A percentile compares a stretch with the other conserved stretches of the same genome.
These are phyloP conservation scores for Uloborus plumipes DNA, from an alignment of 2,888 invertebrate species.

Conservation along the genomic window DNA sequence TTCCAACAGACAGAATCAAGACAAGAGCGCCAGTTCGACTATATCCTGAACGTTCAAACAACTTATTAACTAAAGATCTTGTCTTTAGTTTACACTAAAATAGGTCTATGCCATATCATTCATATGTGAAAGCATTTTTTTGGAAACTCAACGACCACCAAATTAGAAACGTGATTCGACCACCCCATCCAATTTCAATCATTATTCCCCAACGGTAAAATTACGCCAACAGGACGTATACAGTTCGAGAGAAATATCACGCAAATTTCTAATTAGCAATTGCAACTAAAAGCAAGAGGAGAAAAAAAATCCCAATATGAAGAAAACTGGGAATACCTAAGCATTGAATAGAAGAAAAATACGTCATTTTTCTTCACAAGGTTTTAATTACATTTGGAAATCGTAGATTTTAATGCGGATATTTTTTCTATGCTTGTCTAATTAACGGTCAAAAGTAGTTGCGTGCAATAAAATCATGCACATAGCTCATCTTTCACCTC, in stretches of 20 bases:
- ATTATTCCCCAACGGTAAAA: slow-evolving; percentile 1
- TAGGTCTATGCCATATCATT: too few species aligned
- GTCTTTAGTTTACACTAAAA: too few species aligned
- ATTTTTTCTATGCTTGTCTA: slow-evolving; percentile 19
- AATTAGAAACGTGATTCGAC: too few species aligned
- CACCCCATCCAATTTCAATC: not conserved
- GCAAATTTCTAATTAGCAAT: slow-evolving; percentile 44
- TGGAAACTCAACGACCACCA: too few species aligned
- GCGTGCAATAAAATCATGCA: slow-evolving; percentile 27
- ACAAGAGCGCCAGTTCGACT: too few species aligned
- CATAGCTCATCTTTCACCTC: slow-evolving; percentile 29
- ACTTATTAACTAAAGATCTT: too few species aligned
- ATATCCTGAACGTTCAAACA: too few species aligned
- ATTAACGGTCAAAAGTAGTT: slow-evolving; percentile 4
- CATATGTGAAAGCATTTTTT: too few species aligned
- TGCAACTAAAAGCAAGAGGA: slow-evolving; percentile 22
- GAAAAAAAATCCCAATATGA: not conserved
- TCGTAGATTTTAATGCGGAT: slow-evolving; percentile 15
- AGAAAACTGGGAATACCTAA: not conserved
- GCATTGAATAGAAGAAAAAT: not conserved
- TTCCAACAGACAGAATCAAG: too few species aligned
- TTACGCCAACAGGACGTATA: not conserved
- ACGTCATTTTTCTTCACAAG: slow-evolving; percentile 21
- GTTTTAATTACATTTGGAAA: slow-evolving; percentile 53
- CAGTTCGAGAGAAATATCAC: slow-evolving; percentile 7